Base-by-base conservation (phyloP, 2,888 invertebrate species). In the Agrotis clavis region DNA sequence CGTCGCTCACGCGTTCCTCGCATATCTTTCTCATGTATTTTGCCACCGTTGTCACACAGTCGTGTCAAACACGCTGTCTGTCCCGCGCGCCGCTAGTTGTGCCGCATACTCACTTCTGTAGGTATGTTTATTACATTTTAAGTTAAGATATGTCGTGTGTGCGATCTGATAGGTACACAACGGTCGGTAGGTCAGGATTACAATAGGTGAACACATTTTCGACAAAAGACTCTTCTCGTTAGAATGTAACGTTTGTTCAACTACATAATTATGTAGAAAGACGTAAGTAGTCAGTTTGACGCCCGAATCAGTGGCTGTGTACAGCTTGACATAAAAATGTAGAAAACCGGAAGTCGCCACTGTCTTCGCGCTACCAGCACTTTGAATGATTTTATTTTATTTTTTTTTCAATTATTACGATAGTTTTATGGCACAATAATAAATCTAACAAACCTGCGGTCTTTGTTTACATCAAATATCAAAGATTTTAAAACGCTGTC, bases 21-120 rank as follows among this genome's bases (percentile, higher is more conserved):
- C 57, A 19, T 54, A 30, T 60, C 50, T 50, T 13, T 47, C 16
- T 79, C 18, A 30, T 79, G 19, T 18, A 21, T n/a, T n/a, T 25
- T 14, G 50, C 30, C 48, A n/a, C 25, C 30, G 18, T 41, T n/a
- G 11, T 30, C 9, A 18, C 56, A 18, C 54, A 25, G 1, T 30
- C 30, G 4, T 41, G 19, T 41, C 41, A 50, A 0, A 14, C 25
- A 25, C 21, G 16, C 13, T 16, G n/a, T 19, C 19, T 48, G 11
- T 50, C n/a, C 19, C 18, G 30, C 18, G 14, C n/a, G n/a, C n/a
- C n/a, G n/a, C 14, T 25, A 45, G 13, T 21, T 11, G 45, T 11
- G 18, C 11, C 53, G 6, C 30, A 45, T 18, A 45, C 14, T 19
- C 11, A 19, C 14, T 56, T 54, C 54, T 25, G 54, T n/a, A n/a